Evolutionary conservation across 2,888 invertebrate species (phyloP).

Genomic region (Lithophane ornitopus): DNA sequence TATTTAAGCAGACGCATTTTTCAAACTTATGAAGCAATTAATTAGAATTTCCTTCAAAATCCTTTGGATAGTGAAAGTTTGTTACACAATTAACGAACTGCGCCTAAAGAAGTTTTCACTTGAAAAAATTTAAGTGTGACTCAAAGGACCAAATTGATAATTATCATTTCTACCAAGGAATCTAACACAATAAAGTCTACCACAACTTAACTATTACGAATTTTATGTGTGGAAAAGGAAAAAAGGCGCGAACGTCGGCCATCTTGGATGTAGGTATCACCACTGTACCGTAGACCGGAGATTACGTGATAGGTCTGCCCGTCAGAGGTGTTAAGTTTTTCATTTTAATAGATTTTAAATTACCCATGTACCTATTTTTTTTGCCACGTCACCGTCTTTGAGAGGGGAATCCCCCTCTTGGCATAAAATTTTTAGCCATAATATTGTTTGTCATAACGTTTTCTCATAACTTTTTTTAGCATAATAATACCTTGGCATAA

Average conservation of each 20-base stretch:
- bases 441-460: too few relatives aligned
- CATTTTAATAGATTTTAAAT: conserved; percentile 23
- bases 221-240: conserved; percentile 11
- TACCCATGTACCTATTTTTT: background rate
- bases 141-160: background rate
- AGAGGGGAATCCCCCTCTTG: too few relatives aligned
- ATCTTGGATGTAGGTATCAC: conserved; percentile 58
- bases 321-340: conserved; percentile 2
- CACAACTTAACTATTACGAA: conserved; percentile 32
- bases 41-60: background rate
- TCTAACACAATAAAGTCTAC: conserved; percentile 23
- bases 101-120: too few relatives aligned
- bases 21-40: too few relatives aligned
- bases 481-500: too few relatives aligned
- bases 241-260: conserved; percentile 27
- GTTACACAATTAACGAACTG: too few relatives aligned
- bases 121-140: background rate
- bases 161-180: background rate
- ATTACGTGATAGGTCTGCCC: conserved; percentile 56
- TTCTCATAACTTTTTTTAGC: too few relatives aligned
- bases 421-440: too few relatives aligned
- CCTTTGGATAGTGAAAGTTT: background rate
- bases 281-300: conserved; percentile 65
- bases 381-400: background rate
- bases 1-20: too few relatives aligned